A percentile compares a stretch with the other conserved stretches of the same genome.
Evolutionary conservation across 37 sponge, comb jelly and placozoan species (phyloP).

Genomic region (Amphimedon queenslandica): DNA sequence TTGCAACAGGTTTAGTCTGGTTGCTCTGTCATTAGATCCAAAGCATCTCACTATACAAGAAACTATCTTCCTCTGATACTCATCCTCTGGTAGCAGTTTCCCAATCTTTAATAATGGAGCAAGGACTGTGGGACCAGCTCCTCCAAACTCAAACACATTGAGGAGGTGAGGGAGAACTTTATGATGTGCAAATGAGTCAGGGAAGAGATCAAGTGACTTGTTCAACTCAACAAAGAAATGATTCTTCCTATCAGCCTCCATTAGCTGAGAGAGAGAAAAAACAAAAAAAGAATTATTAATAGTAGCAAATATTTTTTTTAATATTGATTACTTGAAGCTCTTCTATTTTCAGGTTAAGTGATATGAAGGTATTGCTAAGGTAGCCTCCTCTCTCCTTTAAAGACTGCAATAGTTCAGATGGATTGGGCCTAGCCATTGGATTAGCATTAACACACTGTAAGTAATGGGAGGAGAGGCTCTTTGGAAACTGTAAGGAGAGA

Average conservation of each 20-base stretch:
- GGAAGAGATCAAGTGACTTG: constrained; percentile 69
- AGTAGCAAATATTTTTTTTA: neutral
- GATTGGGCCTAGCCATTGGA: constrained; percentile 73
- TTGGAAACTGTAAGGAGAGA: constrained; percentile 57
- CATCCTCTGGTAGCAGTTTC: constrained; percentile 49
- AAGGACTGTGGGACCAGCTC: constrained; percentile 82
- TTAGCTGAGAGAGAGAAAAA: constrained; percentile 40
- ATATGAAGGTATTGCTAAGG: constrained; percentile 49
- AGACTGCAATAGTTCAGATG: constrained; percentile 37
- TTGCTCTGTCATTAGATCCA: constrained; percentile 90
- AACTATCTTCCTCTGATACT: constrained; percentile 87
- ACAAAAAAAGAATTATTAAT: neutral
- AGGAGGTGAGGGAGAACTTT: constrained; percentile 85
- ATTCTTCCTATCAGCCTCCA: constrained; percentile 71
- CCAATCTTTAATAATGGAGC: constrained; percentile 86
- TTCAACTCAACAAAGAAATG: constrained; percentile 67
- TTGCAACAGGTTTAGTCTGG: constrained; percentile 85
- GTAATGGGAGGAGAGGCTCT: constrained; percentile 64
- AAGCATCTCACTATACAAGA: constrained; percentile 96
- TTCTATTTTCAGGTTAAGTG: constrained; percentile 61
- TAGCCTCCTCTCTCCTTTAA: constrained; percentile 61
- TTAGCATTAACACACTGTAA: constrained; percentile 73
- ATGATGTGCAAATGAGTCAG: constrained; percentile 67
- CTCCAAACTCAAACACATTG: constrained; percentile 93
- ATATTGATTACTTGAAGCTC: constrained; percentile 64